Evolutionary conservation across 2,113 vertebrate species (phyloP).

Genomic region (Odontophorus gujanensis): DNA sequence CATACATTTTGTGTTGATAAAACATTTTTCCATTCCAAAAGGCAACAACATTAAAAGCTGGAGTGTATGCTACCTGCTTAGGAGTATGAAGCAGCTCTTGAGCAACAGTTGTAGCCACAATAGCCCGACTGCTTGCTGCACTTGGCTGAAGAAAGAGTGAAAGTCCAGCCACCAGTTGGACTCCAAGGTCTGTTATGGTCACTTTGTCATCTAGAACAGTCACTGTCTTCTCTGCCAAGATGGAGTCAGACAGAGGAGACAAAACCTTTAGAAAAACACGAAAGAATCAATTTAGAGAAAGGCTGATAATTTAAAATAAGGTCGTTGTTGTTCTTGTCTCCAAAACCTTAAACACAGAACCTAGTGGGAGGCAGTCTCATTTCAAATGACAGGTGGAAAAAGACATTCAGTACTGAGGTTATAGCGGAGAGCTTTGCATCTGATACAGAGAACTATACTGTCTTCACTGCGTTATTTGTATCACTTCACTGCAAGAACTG

Average conservation of each 20-base stretch:
- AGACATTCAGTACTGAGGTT: neutral
- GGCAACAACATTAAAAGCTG: neutral
- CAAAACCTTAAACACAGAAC: neutral
- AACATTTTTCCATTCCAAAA: neutral
- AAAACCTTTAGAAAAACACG: slow-evolving; percentile 81
- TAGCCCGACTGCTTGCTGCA: slow-evolving; percentile 81
- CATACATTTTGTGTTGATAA: fast-evolving
- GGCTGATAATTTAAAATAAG: neutral
- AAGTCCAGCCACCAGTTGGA: slow-evolving; percentile 93
- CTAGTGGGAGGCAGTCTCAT: neutral
- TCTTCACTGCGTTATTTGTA: neutral
- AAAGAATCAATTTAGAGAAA: neutral
- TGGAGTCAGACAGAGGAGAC: slow-evolving; percentile 94
- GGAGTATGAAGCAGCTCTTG: slow-evolving; percentile 89
- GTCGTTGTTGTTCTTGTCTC: neutral
- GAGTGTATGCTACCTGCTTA: slow-evolving; percentile 85
- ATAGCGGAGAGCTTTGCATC: neutral
- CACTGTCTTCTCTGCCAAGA: slow-evolving; percentile 95
- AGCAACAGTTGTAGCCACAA: slow-evolving; percentile 86
- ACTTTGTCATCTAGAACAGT: slow-evolving; percentile 95
- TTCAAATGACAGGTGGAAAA: neutral
- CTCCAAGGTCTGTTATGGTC: slow-evolving; percentile 90
- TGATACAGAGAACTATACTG: neutral
- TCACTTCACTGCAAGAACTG: neutral
- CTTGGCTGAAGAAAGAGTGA: slow-evolving; percentile 88